Conservation (phyloP, 2,797 vertebrate species). For the Danio aesculapii region DNA sequence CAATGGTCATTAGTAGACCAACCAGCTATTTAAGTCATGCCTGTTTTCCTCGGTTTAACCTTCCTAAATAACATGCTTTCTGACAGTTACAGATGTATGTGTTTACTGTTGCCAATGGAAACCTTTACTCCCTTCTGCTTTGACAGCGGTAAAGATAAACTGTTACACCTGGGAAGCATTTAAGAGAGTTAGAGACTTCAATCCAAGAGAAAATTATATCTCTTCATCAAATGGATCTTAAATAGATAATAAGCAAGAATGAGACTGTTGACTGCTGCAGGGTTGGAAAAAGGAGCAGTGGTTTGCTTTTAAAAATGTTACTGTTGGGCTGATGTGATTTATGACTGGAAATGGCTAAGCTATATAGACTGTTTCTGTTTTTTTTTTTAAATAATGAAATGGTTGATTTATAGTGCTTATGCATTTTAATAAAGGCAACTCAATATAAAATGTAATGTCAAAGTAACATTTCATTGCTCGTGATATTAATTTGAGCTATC, state of each 20-base stretch:
- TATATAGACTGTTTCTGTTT: not conserved
- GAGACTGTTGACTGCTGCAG: not conserved
- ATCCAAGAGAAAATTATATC: conserved; percentile 24
- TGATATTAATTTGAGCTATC: too few relatives aligned
- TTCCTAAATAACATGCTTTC: conserved; percentile 20
- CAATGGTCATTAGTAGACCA: conserved; percentile 17
- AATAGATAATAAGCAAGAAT: conserved; percentile 47
- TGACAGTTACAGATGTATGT: conserved; percentile 28
- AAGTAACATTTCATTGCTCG: not conserved
- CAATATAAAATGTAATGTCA: not conserved
- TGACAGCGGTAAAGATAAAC: conserved; percentile 25
- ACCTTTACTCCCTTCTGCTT: conserved; percentile 30
- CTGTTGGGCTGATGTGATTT: conserved; percentile 28
- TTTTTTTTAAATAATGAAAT: conserved; percentile 20
- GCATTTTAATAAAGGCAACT: not conserved
- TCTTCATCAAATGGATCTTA: conserved; percentile 46
- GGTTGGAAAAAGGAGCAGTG: conserved; percentile 35
- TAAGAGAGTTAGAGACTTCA: conserved; percentile 26
- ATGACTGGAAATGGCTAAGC: conserved; percentile 53
- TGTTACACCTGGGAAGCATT: conserved; percentile 50
- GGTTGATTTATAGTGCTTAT: not conserved
- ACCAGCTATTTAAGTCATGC: conserved; percentile 18
- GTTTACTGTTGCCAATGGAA: conserved; percentile 43
- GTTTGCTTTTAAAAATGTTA: conserved; percentile 30
- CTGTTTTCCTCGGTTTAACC: conserved; percentile 21